Evolutionary conservation across 2,113 vertebrate species (phyloP).

Genomic region (Laticauda laticaudata): DNA sequence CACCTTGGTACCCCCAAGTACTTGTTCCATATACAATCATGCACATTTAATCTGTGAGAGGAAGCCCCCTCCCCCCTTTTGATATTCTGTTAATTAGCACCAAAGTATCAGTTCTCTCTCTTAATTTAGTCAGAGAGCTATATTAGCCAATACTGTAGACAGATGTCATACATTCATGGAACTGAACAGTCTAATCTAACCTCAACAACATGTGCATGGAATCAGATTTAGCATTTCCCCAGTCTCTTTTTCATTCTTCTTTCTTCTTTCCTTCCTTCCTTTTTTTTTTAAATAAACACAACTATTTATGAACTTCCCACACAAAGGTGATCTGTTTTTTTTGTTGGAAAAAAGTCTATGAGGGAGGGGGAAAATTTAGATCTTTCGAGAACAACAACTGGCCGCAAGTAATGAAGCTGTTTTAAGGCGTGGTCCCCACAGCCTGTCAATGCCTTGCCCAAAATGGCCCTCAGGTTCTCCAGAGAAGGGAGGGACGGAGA

Average conservation of each 20-base stretch:
- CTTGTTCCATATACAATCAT: slow-evolving; percentile 81
- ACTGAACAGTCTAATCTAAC: slow-evolving; percentile 78
- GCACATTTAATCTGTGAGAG: slow-evolving; percentile 79
- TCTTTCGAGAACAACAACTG: slow-evolving; percentile 94
- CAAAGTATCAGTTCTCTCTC: slow-evolving; percentile 71
- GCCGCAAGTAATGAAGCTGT: slow-evolving; percentile 96
- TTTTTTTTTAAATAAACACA: slow-evolving; percentile 52
- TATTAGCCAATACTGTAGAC: slow-evolving; percentile 76
- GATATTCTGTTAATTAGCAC: slow-evolving; percentile 80
- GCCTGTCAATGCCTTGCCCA: slow-evolving; percentile 92
- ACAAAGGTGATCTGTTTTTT: slow-evolving; percentile 86
- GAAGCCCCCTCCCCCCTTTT: slow-evolving; percentile 66
- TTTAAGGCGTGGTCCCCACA: slow-evolving; percentile 98
- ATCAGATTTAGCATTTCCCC: slow-evolving; percentile 67
- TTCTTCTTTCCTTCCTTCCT: neutral
- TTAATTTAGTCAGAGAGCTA: slow-evolving; percentile 72
- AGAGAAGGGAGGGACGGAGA: slow-evolving; percentile 79
- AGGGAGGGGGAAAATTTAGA: slow-evolving; percentile 84
- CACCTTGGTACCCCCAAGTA: slow-evolving; percentile 77
- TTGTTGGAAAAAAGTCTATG: slow-evolving; percentile 85
- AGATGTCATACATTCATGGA: slow-evolving; percentile 82
- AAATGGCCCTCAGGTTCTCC: slow-evolving; percentile 88
- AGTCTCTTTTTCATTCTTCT: slow-evolving; percentile 52
- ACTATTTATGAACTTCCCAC: slow-evolving; percentile 82
- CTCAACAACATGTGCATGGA: slow-evolving; percentile 60